Conservation (phyloP, 2,797 vertebrate species). For the Pachyuromys duprasi region DNA sequence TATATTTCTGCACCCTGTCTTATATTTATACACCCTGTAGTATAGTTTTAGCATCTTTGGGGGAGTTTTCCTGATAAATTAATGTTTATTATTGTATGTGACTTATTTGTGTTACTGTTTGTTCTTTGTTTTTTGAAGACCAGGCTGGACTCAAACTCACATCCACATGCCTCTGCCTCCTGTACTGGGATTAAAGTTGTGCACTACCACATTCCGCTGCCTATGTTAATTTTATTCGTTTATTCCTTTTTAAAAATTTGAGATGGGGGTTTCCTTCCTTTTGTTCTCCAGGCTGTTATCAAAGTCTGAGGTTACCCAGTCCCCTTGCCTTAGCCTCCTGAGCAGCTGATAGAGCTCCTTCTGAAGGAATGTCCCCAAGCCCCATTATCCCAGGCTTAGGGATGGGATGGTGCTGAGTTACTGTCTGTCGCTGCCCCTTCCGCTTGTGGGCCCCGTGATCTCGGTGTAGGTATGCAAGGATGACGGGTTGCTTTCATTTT, state of each 20-base stretch:
- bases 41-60: not conserved
- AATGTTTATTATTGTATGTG: not conserved
- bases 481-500: conserved; percentile 21
- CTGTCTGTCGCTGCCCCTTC: not conserved
- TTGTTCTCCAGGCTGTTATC: not conserved
- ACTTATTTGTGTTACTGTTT: not conserved
- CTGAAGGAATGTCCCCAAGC: not conserved
- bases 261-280: not conserved
- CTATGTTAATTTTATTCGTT: not conserved
- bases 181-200: not conserved
- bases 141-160: not conserved
- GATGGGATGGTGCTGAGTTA: not conserved
- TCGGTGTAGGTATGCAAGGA: not conserved
- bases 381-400: not conserved
- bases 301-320: not conserved
- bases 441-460: not conserved
- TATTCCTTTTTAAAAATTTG: not conserved
- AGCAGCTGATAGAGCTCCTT: not conserved
- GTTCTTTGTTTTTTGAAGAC: not conserved
- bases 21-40: not conserved
- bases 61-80: not conserved
- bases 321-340: not conserved
- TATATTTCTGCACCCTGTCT: not conserved
- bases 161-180: not conserved
- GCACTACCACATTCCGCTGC: not conserved